Evolutionary conservation across 2,113 vertebrate genomes (phyloP).

Genomic region (Brienomyrus brachyistius): DNA sequence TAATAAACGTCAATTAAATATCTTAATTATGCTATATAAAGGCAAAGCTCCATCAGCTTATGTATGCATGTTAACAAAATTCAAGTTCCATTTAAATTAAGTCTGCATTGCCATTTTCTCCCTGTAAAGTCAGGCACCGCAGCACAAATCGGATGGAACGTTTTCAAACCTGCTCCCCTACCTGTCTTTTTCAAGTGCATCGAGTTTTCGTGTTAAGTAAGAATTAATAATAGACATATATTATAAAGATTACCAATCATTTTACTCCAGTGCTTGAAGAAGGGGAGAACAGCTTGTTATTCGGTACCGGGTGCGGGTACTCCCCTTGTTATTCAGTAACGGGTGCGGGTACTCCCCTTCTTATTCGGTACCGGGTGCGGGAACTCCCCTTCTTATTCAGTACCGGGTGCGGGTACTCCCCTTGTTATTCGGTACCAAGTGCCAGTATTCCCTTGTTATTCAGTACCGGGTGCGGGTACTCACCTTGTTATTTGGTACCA

Average conservation of each 20-base stretch:
- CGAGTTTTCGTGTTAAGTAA: background rate
- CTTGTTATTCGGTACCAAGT: background rate
- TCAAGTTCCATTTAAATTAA: background rate
- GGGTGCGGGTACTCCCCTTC: too few relatives aligned
- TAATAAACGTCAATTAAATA: background rate
- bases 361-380: background rate
- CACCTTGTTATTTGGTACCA: background rate
- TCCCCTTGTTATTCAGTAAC: too few relatives aligned
- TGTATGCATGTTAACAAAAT: background rate
- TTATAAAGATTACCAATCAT: background rate
- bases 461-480: too few relatives aligned
- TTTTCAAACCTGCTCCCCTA: background rate
- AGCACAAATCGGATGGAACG: background rate
- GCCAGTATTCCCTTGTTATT: background rate
- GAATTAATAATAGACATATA: background rate
- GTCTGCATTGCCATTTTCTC: background rate
- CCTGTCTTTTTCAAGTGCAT: background rate
- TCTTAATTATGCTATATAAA: background rate
- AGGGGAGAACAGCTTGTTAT: background rate
- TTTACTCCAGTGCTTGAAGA: background rate
- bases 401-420: too few relatives aligned
- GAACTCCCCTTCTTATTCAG: background rate
- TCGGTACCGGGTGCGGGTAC: too few relatives aligned
- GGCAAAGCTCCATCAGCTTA: background rate
- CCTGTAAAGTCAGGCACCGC: background rate